Base-by-base conservation (phyloP, 1,140 invertebrate species). In the Drosophila cardini region DNA sequence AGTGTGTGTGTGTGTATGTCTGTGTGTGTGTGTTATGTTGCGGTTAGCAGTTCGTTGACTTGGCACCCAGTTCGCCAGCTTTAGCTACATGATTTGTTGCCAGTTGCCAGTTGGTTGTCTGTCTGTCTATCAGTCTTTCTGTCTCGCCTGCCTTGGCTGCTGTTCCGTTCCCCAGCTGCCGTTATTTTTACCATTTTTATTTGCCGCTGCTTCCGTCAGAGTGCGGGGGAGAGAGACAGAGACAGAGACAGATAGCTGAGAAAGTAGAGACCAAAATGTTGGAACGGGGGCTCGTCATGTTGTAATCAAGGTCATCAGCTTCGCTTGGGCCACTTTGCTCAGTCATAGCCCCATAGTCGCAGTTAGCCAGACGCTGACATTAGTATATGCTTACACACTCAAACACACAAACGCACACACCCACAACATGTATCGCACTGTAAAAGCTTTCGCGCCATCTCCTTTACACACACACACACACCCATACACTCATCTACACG, bases 281-380 rank as follows among this genome's bases (percentile, higher is more conserved):
- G 30, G 40, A 21, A 16, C 30, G 10, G 30, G 46, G 42, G 57
- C 60, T 78, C 58, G 70, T 79, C 73, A 80, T 82, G 83, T 79
- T 87, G 83, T 86, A 86, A 86, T 86, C 83, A 86, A 86, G 83
- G 83, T 86, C 83, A 86, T 86, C 83, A 87, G 80, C 80, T 69
- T 63, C 83, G 56, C 60, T 82, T 71, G 75, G 72, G 72, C 77
- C 79, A 72, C 80, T 74, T 68, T 72, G 74, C 64, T 87, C 69
- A 82, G 65, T 86, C 83, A 76, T 70, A 89, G 83, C 83, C 67
- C 72, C 21, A 26, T 26, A 26, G 76, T 84, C 83, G 69, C 85
- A 84, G 84, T 87, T 89, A 84, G 84, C 80, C 84, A 87, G 83
- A 84, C 84, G 80, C 79, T 80, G 76, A 83, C 82, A 87, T 83